These are phyloP conservation scores for Drosophila eugracilis DNA, from an alignment of 1,140 invertebrate species.

Conservation along the genomic window DNA sequence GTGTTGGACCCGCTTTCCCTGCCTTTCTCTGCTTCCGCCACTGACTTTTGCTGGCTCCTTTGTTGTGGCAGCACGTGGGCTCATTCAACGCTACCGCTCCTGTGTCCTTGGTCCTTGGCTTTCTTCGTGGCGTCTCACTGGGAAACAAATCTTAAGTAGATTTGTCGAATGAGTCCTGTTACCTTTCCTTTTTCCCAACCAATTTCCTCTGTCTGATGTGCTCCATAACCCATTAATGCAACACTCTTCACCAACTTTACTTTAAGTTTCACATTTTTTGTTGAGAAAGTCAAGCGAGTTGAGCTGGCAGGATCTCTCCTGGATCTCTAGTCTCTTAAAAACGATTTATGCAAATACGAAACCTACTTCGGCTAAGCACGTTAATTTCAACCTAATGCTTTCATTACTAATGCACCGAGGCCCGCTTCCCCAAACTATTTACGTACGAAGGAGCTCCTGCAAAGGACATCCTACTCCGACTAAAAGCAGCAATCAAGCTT, in stretches of 20 bases:
- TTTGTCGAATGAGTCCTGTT: background rate
- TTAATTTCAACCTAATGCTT: too few species aligned
- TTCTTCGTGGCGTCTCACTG: slow-evolving; percentile 20
- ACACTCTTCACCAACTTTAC: too few species aligned
- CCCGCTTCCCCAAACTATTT: slow-evolving; percentile 8
- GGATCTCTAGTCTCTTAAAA: too few species aligned
- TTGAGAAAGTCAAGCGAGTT: too few species aligned
- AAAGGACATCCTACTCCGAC: slow-evolving; percentile 1
- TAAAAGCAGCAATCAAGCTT: slow-evolving; percentile 31
- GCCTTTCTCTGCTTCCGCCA: slow-evolving; percentile 5
- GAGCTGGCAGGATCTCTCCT: too few species aligned
- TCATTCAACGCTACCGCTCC: background rate
- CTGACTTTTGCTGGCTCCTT: slow-evolving; percentile 30
- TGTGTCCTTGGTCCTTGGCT: slow-evolving; percentile 9
- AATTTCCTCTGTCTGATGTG: background rate
- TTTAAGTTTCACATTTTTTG: too few species aligned
- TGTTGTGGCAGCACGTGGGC: slow-evolving; percentile 44
- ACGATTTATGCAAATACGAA: too few species aligned
- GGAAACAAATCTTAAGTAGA: too few species aligned
- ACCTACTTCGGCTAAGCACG: too few species aligned
- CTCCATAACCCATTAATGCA: background rate
- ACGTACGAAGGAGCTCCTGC: background rate
- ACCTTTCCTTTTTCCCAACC: background rate
- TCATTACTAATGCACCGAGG: background rate
- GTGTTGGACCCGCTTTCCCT: slow-evolving; percentile 32